Base-by-base conservation (phyloP, 2,888 invertebrate genomes). In the Cephus rjabovi region DNA sequence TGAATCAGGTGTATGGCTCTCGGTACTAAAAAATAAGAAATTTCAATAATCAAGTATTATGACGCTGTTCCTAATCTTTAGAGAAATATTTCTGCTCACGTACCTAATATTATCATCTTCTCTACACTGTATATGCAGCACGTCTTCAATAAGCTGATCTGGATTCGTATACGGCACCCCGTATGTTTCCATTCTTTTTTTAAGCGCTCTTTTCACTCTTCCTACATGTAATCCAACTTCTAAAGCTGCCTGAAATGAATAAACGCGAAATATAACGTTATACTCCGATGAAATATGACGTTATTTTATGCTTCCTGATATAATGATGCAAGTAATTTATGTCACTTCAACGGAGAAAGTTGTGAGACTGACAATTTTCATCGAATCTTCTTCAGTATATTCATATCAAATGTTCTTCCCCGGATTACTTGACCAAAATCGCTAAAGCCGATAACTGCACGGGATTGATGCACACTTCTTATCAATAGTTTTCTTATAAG, bases 111-210 rank as follows among this genome's bases (percentile, higher is more conserved):
- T 81, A 77, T 89, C 93, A 76, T 94, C 94, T 86, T 95, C 95
- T 83, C 93, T 93, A 77, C 94, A 90, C 89, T 95, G 95, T 75
- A 95, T 93, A 87, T 95, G 95, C 35, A 97, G 91, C 4, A 96
- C 95, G 11, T 96, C 95, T 88, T 95, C 95, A 73, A 97, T 94
- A 11, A 97, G 91, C 34, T 95, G 94, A 86, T 96, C 95, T 0
- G 95, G 93, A n/a, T 94, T 94, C 23, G 92, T 92, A 90, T 95
- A 96, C 0, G 95, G 94, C 73, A 92, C 87, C 0, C 96, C 96
- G 85, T 93, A 90, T 76, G 90, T 91, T 81, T 93, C 93, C 77
- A 95, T 87, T 88, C 93, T 93, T 77, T 93, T 93, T 84, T 93
- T 93, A 23, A 95, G 92, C 4, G 94, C 94, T 84, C 92, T 92